Evolutionary conservation across 1,140 invertebrate genomes (phyloP).

Genomic region (Drosophila bocki): DNA sequence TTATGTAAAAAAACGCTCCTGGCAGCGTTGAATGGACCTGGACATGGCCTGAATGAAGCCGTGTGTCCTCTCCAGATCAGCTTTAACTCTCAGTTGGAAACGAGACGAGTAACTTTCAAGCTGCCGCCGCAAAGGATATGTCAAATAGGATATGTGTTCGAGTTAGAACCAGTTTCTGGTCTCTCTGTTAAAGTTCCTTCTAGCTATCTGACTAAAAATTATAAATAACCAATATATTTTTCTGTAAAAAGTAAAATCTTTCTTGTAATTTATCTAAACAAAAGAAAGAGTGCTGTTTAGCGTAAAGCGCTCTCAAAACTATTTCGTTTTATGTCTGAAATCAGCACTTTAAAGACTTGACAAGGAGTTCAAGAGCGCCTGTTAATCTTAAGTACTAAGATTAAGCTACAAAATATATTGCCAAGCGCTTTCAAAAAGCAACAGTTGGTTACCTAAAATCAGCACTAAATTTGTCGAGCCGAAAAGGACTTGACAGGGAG

Average conservation of each 20-base stretch:
- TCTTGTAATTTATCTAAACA: neutral
- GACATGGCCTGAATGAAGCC: conserved; percentile 14
- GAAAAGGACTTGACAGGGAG: neutral
- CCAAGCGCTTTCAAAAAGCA: too few relatives aligned
- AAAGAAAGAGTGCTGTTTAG: too few relatives aligned
- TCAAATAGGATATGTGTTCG: too few relatives aligned
- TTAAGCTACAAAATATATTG: neutral
- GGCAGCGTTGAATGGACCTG: conserved; percentile 6
- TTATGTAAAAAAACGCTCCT: neutral
- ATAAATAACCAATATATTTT: neutral
- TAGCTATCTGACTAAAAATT: neutral
- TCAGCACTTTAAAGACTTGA: too few relatives aligned
- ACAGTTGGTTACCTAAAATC: neutral
- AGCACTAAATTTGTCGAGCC: neutral
- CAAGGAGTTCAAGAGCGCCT: too few relatives aligned
- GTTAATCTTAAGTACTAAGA: neutral
- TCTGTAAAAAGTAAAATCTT: neutral
- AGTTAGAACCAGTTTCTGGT: neutral
- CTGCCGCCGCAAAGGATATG: neutral
- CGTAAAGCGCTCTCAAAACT: neutral
- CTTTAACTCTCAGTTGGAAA: conserved; percentile 1
- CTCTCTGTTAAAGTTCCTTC: neutral
- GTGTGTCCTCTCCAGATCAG: conserved; percentile 10
- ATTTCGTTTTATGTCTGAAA: too few relatives aligned
- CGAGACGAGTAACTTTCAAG: neutral